phyloP scores from a whole-genome alignment of 2,888 invertebrate genomes.

The Pterostichus niger region DNA sequence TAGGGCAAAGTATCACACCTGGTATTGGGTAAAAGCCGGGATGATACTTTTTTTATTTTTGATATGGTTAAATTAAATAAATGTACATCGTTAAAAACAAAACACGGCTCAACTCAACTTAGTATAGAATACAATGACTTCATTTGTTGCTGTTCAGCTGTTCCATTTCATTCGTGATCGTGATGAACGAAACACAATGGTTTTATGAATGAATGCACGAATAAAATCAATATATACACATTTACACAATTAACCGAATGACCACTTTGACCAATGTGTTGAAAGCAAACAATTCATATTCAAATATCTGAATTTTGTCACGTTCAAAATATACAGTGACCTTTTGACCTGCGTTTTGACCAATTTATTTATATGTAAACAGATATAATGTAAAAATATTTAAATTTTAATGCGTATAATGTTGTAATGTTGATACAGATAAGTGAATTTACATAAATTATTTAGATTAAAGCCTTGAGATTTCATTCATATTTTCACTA shows the following conservation, averaged over 20 bases:
- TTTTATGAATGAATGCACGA: slow-evolving; percentile 56
- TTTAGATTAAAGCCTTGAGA: slow-evolving; percentile 2
- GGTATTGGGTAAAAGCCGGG: no score
- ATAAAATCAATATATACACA: slow-evolving; percentile 59
- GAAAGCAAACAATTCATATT: slow-evolving; percentile 35
- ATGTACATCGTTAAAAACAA: neutral
- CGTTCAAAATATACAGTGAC: slow-evolving; percentile 38
- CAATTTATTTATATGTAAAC: slow-evolving; percentile 42
- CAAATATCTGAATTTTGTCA: slow-evolving; percentile 25
- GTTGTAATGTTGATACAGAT: slow-evolving; percentile 34
- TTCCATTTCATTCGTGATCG: slow-evolving; percentile 15
- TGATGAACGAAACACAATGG: neutral
- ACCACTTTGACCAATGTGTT: slow-evolving; percentile 36
- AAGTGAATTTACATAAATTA: slow-evolving; percentile 18
- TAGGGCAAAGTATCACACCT: no score
- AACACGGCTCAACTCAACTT: no score
- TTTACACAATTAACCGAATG: slow-evolving; percentile 16
- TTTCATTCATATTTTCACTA: neutral
- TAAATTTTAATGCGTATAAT: slow-evolving; percentile 21
- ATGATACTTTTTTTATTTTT: no score
- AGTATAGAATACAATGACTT: no score
- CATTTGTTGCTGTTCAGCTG: no score
- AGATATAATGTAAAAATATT: slow-evolving; percentile 32
- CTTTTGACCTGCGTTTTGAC: slow-evolving; percentile 37
- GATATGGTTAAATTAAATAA: no score